Evolutionary conservation across 2,113 vertebrate species (phyloP).

Genomic region (Lathamus discolor): DNA sequence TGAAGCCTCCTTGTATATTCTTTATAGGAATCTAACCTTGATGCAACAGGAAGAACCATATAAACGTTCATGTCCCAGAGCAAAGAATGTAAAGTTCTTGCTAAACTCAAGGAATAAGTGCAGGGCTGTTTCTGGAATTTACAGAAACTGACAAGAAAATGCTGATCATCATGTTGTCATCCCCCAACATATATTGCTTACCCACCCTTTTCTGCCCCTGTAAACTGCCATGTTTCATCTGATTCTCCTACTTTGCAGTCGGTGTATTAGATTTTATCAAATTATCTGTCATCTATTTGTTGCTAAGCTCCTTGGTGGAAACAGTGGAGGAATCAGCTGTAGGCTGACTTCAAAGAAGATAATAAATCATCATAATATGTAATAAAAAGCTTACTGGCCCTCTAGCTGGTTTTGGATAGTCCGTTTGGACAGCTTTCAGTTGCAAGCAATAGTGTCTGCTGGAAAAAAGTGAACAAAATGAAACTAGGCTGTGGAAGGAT

Average conservation of each 20-base stretch:
- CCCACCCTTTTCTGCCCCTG: not conserved
- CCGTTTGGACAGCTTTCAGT: not conserved
- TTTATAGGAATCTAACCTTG: not conserved
- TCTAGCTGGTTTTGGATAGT: not conserved
- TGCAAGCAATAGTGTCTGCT: not conserved
- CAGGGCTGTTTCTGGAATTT: not conserved
- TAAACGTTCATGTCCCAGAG: not conserved
- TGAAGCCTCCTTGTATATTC: not conserved
- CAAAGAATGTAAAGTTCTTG: not conserved
- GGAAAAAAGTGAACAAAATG: not conserved
- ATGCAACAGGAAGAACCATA: not conserved
- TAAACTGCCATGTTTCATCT: not conserved
- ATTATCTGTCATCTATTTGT: not conserved
- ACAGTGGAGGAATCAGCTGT: not conserved
- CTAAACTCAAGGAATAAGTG: not conserved
- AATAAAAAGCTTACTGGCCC: not conserved
- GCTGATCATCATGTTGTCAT: not conserved
- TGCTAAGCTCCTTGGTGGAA: not conserved
- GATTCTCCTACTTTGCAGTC: not conserved
- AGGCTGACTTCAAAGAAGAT: not conserved
- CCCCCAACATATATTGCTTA: not conserved
- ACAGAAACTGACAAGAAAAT: not conserved
- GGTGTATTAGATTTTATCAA: not conserved
- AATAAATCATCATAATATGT: not conserved
- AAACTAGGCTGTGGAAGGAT: not conserved